Conservation (phyloP, 2,113 vertebrate genomes). For the Callithrix jacchus region DNA sequence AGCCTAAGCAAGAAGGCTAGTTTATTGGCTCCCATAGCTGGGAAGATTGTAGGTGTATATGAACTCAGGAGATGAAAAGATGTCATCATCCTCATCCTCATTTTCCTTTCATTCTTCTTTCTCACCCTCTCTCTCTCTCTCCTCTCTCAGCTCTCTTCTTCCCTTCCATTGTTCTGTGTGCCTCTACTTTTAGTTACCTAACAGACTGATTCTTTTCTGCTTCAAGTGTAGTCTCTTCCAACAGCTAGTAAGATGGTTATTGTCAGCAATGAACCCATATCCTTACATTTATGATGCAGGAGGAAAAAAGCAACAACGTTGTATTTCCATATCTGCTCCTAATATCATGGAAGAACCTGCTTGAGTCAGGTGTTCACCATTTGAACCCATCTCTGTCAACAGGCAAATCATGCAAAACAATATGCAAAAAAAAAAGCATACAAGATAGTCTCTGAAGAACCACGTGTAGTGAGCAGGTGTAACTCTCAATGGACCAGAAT, state of each 20-base stretch:
- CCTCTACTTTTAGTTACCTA: not conserved
- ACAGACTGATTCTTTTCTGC: not conserved
- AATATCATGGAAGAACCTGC: not conserved
- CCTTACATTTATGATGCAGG: not conserved
- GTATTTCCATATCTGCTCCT: not conserved
- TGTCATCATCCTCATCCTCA: not conserved
- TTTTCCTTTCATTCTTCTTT: not conserved
- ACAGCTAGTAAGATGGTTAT: not conserved
- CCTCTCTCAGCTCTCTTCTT: not conserved
- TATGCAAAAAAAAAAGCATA: not conserved
- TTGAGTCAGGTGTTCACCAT: not conserved
- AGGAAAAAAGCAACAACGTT: not conserved
- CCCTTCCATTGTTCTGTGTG: not conserved
- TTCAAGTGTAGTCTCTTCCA: not conserved
- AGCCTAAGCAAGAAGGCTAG: not conserved
- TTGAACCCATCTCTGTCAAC: not conserved
- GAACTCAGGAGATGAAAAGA: not conserved
- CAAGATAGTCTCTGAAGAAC: not conserved
- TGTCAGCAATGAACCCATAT: not conserved
- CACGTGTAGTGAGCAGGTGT: fast-evolving
- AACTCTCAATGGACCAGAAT: not conserved
- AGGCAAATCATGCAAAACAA: not conserved
- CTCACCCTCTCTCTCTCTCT: no score
- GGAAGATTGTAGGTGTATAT: not conserved
- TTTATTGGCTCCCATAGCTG: not conserved